Base-by-base conservation (phyloP, 2,888 invertebrate genomes). In the Hemaris fuciformis region DNA sequence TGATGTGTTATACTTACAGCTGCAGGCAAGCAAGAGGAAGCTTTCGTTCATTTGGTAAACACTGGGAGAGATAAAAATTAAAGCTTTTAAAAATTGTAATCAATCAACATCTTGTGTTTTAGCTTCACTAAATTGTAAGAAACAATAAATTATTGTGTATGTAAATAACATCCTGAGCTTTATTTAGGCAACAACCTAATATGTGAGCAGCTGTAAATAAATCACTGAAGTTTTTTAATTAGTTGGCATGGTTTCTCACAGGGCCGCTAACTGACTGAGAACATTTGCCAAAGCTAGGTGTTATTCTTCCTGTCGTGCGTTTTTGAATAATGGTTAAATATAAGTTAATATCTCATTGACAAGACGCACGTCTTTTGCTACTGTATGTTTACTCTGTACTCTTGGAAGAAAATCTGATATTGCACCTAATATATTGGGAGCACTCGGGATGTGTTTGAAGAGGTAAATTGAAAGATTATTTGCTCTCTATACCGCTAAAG, bases 71-170 rank as follows among this genome's bases (percentile, higher is more conserved):
- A 85, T 81, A 80, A 84, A 84, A 87, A 85, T 85, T 81, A 88
- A 87, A 88, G 90, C 90, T 90, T 91, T 88, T 89, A 78, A 80
- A 83, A 79, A 89, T 89, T 92, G 90, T 91, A 91, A 90, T 89
- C 90, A 86, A 88, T 84, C 85, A 85, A 89, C 85, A 89, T 88
- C 87, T 87, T 91, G 90, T 91, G 90, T 88, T 89, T 88, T 92
- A 91, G 91, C 91, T 91, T 92, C 91, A 88, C 87, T 92, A 91
- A 91, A 91, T 91, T 91, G 89, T 92, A 92, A 92, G 91, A 87
- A 91, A 91, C 91, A 92, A 92, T 92, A 92, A 92, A 92, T 92
- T 92, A 92, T 92, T 92, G 92, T 91, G 91, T 91, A 91, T 92
- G 92, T 92, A 92, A 90, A 92, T 92, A 91, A 88, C 74, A 81